Percentiles rank a stretch among this genome's conserved stretches.
These are phyloP conservation scores for Poecilus cupreus DNA, from an alignment of 2,888 invertebrate genomes.

Conservation along the genomic window DNA sequence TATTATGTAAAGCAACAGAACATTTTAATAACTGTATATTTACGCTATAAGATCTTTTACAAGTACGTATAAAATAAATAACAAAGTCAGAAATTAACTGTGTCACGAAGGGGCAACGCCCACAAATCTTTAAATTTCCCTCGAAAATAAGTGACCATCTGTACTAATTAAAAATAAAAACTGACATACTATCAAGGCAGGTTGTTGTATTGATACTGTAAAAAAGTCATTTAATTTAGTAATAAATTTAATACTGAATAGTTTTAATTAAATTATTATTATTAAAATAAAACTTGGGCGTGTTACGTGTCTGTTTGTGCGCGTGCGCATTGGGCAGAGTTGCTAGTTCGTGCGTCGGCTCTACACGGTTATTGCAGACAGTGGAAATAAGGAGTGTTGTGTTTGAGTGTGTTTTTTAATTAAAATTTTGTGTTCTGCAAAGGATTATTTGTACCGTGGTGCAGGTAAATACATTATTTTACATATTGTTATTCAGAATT, in stretches of 20 bases:
- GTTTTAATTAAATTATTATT: constrained; percentile 23
- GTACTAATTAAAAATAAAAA: not conserved
- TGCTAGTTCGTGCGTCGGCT: constrained; percentile 55
- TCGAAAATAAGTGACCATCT: constrained; percentile 21
- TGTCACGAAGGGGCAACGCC: constrained; percentile 52
- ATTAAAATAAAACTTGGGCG: constrained; percentile 54
- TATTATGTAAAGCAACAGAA: not conserved
- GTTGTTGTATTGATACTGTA: not conserved
- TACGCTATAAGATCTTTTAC: constrained; percentile 22
- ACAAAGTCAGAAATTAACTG: not conserved
- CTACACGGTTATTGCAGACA: constrained; percentile 54
- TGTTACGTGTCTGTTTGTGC: constrained; percentile 46
- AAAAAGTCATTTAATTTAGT: not conserved
- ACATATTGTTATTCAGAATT: constrained; percentile 1
- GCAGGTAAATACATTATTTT: constrained; percentile 42
- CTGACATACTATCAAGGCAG: not conserved
- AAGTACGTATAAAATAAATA: constrained; percentile 29
- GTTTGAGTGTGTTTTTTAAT: constrained; percentile 56
- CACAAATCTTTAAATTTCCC: constrained; percentile 57
- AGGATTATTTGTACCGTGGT: constrained; percentile 58
- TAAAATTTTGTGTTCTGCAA: constrained; percentile 59
- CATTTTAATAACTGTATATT: constrained; percentile 17
- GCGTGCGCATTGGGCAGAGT: constrained; percentile 52
- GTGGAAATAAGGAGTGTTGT: constrained; percentile 56
- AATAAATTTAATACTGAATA: not conserved